These are phyloP conservation scores for Erebia epiphron DNA, from an alignment of 2,888 invertebrate genomes.

Conservation along the genomic window DNA sequence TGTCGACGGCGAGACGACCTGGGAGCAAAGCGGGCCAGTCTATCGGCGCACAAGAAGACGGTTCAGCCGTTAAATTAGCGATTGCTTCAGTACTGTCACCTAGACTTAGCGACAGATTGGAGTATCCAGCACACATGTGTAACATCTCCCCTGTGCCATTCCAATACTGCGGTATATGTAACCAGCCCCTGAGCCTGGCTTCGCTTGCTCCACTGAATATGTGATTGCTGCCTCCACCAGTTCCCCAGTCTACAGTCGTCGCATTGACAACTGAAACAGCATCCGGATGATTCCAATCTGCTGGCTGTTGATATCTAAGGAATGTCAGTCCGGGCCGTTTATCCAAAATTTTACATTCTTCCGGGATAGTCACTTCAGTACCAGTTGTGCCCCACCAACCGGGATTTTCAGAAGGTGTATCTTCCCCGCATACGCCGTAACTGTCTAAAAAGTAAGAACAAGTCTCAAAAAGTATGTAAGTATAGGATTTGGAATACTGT, in stretches of 20 bases:
- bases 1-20: conserved; percentile 86
- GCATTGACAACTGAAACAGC: conserved; percentile 93
- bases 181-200: conserved; percentile 90
- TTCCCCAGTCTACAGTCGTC: conserved; percentile 91
- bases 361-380: conserved; percentile 87
- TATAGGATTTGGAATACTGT: not conserved
- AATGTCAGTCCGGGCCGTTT: conserved; percentile 94
- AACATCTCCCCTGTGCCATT: conserved; percentile 86
- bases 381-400: conserved; percentile 97
- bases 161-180: conserved; percentile 91
- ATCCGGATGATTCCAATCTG: conserved; percentile 94
- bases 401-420: conserved; percentile 90
- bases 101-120: conserved; percentile 86
- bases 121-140: conserved; percentile 90
- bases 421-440: conserved; percentile 93
- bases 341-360: conserved; percentile 90
- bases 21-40: conserved; percentile 86
- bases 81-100: conserved; percentile 77
- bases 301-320: conserved; percentile 93
- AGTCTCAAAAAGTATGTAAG: not conserved
- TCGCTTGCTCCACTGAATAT: conserved; percentile 88
- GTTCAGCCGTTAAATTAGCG: conserved; percentile 86
- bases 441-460: conserved; percentile 77
- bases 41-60: conserved; percentile 87
- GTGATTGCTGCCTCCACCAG: conserved; percentile 86